A percentile compares a stretch with the other conserved stretches of the same genome.
These are phyloP conservation scores for Agrotis puta DNA, from an alignment of 2,888 invertebrate species.

Conservation along the genomic window DNA sequence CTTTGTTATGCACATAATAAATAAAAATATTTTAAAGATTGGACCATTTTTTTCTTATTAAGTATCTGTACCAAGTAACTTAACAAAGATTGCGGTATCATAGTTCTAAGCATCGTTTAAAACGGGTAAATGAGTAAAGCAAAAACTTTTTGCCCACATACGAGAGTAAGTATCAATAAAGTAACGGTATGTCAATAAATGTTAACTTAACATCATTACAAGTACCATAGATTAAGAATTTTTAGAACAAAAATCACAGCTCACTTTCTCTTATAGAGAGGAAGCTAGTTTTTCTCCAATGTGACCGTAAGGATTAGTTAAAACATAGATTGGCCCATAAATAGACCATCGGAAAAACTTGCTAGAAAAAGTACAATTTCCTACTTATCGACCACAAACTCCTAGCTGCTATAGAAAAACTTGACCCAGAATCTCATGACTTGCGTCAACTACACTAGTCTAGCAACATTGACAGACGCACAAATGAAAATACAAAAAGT, in stretches of 20 bases:
- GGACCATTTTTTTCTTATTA: not conserved
- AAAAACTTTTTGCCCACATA: constrained; percentile 50
- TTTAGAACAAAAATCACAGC: not conserved
- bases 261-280: no score
- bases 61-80: not conserved
- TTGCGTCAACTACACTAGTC: no score
- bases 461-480: no score
- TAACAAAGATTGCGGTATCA: constrained; percentile 16
- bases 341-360: no score
- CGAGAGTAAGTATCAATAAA: constrained; percentile 50
- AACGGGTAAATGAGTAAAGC: constrained; percentile 26
- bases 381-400: no score
- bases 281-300: no score
- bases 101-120: constrained; percentile 14
- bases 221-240: constrained; percentile 19
- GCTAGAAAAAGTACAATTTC: no score
- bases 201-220: constrained; percentile 50
- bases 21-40: not conserved
- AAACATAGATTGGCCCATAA: no score
- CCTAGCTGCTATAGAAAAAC: no score
- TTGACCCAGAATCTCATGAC: no score
- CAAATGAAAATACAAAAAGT: not conserved
- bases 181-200: constrained; percentile 50
- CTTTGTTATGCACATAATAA: no score
- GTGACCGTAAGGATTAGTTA: no score